phyloP scores from a whole-genome alignment of 2,888 invertebrate species.

The Phyto melanocephala region DNA sequence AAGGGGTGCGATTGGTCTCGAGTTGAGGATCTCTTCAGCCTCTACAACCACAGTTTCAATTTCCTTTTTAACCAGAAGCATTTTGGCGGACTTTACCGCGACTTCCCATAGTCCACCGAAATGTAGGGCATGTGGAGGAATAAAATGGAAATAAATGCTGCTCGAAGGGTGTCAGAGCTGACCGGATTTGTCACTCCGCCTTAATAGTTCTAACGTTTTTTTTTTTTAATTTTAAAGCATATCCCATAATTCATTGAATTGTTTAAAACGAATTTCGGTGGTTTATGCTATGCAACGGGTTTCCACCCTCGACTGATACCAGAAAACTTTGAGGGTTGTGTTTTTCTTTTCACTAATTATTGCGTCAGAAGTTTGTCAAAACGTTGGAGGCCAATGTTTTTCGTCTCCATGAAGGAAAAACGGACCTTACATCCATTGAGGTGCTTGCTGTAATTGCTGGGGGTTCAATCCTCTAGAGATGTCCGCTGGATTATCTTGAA shows the following conservation, averaged over 20 bases:
- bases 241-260: neutral
- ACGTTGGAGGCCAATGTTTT: neutral
- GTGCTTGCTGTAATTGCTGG: neutral
- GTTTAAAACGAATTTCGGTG: neutral
- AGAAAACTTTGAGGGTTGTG: neutral
- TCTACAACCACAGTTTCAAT: too few relatives aligned
- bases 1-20: neutral
- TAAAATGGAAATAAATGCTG: too few relatives aligned
- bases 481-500: neutral
- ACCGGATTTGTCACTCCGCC: too few relatives aligned
- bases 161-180: too few relatives aligned
- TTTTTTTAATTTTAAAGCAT: neutral
- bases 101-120: too few relatives aligned
- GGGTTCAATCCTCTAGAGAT: neutral
- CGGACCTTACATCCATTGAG: neutral
- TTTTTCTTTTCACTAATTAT: neutral
- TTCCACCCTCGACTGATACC: neutral
- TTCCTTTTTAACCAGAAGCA: too few relatives aligned
- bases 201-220: neutral
- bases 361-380: too few relatives aligned
- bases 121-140: too few relatives aligned
- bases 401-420: conserved; percentile 3
- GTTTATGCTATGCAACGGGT: neutral
- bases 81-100: too few relatives aligned
- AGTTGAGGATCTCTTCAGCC: neutral